These are phyloP conservation scores for Kuschelorhynchus macadamiae DNA, from an alignment of 2,888 invertebrate genomes.

Conservation along the genomic window DNA sequence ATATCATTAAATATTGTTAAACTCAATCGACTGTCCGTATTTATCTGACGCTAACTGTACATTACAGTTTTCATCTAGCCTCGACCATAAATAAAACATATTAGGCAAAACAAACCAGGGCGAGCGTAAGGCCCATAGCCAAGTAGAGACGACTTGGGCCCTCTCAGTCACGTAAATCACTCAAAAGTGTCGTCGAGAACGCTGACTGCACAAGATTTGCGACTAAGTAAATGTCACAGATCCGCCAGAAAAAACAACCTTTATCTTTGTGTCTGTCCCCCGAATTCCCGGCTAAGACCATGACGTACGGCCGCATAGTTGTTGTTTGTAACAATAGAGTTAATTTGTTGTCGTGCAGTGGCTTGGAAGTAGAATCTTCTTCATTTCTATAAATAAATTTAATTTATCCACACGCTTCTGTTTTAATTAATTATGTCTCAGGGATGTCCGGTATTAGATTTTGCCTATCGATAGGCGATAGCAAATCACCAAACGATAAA, in stretches of 20 bases:
- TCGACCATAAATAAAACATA: conserved; percentile 19
- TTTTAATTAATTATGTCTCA: too few relatives aligned
- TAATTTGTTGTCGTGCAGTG: conserved; percentile 36
- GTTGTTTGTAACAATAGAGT: conserved; percentile 47
- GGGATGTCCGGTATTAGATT: too few relatives aligned
- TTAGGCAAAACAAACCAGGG: conserved; percentile 23
- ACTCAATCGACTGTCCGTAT: too few relatives aligned
- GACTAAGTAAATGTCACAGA: conserved; percentile 69
- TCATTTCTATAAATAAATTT: too few relatives aligned
- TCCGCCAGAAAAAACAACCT: conserved; percentile 61
- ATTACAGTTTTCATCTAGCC: not conserved
- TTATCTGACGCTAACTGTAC: too few relatives aligned
- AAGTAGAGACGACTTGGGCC: conserved; percentile 51
- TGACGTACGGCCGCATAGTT: conserved; percentile 45
- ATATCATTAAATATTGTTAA: too few relatives aligned
- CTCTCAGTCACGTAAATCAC: conserved; percentile 67
- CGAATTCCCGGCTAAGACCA: conserved; percentile 40
- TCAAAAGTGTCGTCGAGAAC: conserved; percentile 66
- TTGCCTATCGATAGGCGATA: too few relatives aligned
- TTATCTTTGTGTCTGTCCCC: conserved; percentile 55
- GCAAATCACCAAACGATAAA: too few relatives aligned
- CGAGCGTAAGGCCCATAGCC: conserved; percentile 36
- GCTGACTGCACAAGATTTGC: conserved; percentile 69
- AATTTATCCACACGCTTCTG: too few relatives aligned
- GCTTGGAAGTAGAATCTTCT: not conserved